Base-by-base conservation (phyloP, 2,113 vertebrate species). In the Ovis canadensis region DNA sequence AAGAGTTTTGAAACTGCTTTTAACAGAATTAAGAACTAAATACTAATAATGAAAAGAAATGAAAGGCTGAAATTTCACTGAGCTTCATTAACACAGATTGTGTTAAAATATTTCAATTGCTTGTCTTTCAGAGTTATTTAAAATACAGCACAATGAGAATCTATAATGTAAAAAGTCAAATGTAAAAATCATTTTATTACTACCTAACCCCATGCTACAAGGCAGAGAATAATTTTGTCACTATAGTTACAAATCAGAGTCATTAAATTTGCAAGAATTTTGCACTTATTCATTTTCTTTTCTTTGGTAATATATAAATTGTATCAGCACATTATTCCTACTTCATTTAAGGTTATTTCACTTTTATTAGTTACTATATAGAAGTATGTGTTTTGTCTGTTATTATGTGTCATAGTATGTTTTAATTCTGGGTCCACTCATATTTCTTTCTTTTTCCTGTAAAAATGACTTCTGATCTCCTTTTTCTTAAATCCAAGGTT, bases 41-140 rank as follows among this genome's bases (percentile, higher is more conserved):
- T 81, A 74, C 43, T 81, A 59, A 84, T 67, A 82, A 55, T 77
- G 19, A 93, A 90, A 94, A 90, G 50, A 80, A 27, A 90, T n/a
- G 23, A 84, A 94, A 78, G 50, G 23, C 7, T 91, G 40, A 77
- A 81, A 95, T 93, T 74, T 85, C 84, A 84, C 31, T 27, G 59
- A 52, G 31, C 11, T 92, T 94, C 74, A 96, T 50, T 82, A 92
- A 57, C 55, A 90, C 21, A 85, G 21, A 43, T 16, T 71, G 25
- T 87, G 97, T 92, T 60, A 94, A 93, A 97, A 88, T 43, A 95
- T 88, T 88, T 84, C 45, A 91, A 81, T 40, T 94, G 91, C n/a
- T 74, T 94, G 33, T 77, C 52, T 82, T 83, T 83, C 17, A 82
- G 52, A 83, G 7, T 83, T 88, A 80, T 52, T 77, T 96, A 88